Base-by-base conservation (phyloP, 2,113 vertebrate genomes). In the Muscicapa adusta region DNA sequence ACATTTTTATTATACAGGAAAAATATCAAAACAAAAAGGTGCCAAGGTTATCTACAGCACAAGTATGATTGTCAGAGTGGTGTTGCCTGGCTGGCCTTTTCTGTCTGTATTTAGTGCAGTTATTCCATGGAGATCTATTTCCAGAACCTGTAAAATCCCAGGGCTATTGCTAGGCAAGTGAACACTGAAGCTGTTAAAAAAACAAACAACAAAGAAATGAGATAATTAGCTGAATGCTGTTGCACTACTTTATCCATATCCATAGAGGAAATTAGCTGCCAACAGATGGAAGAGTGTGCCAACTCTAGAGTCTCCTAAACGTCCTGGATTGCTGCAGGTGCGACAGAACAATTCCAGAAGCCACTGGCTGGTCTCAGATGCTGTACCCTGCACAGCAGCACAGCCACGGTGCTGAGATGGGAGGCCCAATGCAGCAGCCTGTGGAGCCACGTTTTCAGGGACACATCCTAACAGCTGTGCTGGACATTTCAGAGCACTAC, bases 141-240 rank as follows among this genome's bases (percentile, higher is more conserved):
- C 99, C 99, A 99, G 79, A 99, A 92, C 28, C 99, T 97, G 80
- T 99, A 99, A 96, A 99, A 98, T 62, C 98, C 98, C 96, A 99
- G 93, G 23, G 98, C 98, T 92, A 99, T 98, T 31, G 98, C 98
- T 25, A 99, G 97, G 96, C 99, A 99, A 70, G 98, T 98, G 96
- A 99, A 99, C 29, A 99, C 97, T 0, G 98, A 98, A 5, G 98
- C 99, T 99, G 98, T 95, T 54, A 63, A 91, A 31, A 91, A 60
- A 91, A 31, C 89, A 66, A 88, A 3, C 14, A 65, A 74, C 15
- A 61, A 74, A 60, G 48, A 19, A 66, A 88, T 29, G 36, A 51
- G 53, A 31, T 36, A 66, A 75, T 93, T 63, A 94, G 68, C 31
- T n/a, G 24, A 58, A 61, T 56, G 28, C 18, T 43, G 60, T n/a